Percentiles rank a stretch among this genome's conserved stretches.
Conservation (phyloP, 2,888 invertebrate species). For the Choristoneura rosaceana region DNA sequence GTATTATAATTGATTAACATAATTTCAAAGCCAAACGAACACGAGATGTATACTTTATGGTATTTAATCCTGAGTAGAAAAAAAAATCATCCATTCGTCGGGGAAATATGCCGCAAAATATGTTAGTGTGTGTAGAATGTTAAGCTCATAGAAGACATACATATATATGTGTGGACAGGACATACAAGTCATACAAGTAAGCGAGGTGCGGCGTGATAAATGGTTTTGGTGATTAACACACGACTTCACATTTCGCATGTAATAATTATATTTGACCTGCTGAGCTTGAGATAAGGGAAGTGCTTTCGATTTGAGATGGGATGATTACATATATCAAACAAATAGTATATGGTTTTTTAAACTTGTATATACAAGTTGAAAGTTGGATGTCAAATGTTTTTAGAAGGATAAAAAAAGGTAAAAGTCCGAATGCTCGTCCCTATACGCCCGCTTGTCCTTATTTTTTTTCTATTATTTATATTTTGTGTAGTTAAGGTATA, state of each 20-base stretch:
- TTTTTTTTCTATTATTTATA: too few species aligned
- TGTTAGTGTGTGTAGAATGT: neutral
- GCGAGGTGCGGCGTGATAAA: conserved; percentile 38
- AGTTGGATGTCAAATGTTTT: neutral
- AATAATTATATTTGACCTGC: conserved; percentile 39
- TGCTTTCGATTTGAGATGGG: conserved; percentile 28
- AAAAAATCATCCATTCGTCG: too few species aligned
- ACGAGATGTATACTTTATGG: too few species aligned
- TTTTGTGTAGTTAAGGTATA: too few species aligned
- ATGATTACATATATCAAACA: conserved; percentile 7
- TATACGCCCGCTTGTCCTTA: too few species aligned
- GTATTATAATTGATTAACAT: too few species aligned
- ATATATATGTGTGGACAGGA: neutral
- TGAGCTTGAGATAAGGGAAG: conserved; percentile 26
- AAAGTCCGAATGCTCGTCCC: too few species aligned
- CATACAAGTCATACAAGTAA: conserved; percentile 5
- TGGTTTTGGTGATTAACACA: conserved; percentile 37
- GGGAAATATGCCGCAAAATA: too few species aligned
- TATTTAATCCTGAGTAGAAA: too few species aligned
- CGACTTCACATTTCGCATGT: conserved; percentile 28
- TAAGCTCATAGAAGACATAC: neutral
- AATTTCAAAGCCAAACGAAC: too few species aligned
- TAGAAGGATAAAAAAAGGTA: too few species aligned
- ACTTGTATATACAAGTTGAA: neutral
- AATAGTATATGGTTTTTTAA: neutral